Evolutionary conservation across 2,888 invertebrate species (phyloP), one percentile per base, ranked within the genome.

Genomic region (Drosophila fulvimacula): DNA sequence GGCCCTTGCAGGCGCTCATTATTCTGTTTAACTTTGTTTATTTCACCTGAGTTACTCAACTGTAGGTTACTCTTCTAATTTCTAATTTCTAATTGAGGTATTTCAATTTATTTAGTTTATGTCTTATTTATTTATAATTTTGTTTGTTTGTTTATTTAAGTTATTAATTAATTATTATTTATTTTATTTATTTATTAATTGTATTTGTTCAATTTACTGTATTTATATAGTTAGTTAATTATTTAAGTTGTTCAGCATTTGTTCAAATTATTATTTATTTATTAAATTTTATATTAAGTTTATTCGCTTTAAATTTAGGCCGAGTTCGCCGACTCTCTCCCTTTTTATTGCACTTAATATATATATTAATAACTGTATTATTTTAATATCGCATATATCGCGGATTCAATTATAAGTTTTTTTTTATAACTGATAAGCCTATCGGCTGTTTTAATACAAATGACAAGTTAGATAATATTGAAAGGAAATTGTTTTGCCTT

Each of bases 381-480:
- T n/a, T 46, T 44, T 48, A 32, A 9, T 19, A 19, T 15, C 7
- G 13, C n/a, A 30, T 17, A 30, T 30, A 19, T 13, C 60, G 17
- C 32, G 11, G 41, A 17, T 52, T 57, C 19, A 15, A 10, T n/a
- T 57, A 2, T n/a, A 24, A 17, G 11, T 38, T 52, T 32, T 48
- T 34, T 42, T 13, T 51, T 32, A 30, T 19, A 9, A 44, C 48
- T 46, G 63, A 56, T 68, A 65, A 68, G 36, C 60, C 34, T 27
- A 5, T 34, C 5, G 19, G 32, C 27, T 44, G 27, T 34, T 21
- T 32, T 34, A 48, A 66, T 68, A 79, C 69, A 82, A 63, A 34
- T 30, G 10, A 13, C 7, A 17, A 17, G 52, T 44, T 38, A 46
- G 72, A 73, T 73, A 73, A 84, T 79, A 81, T 84, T 69, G 42